phyloP scores from a whole-genome alignment of 2,113 vertebrate species.

The Donacobius atricapilla region DNA sequence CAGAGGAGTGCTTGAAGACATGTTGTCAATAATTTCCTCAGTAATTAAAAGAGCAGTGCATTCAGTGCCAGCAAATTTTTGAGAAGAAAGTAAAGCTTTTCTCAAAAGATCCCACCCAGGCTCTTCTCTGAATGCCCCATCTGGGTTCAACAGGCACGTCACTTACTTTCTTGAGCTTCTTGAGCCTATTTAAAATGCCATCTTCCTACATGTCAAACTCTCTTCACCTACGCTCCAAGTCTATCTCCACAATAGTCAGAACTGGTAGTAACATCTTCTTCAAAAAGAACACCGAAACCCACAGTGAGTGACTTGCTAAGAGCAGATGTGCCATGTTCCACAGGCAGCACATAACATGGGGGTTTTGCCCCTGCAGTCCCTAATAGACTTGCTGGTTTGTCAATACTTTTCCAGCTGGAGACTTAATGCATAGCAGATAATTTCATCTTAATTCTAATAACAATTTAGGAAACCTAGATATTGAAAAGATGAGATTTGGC shows the following conservation, averaged over 20 bases:
- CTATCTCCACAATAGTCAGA: not conserved
- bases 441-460: not conserved
- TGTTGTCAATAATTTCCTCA: not conserved
- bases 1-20: not conserved
- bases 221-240: not conserved
- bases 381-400: not conserved
- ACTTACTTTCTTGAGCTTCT: not conserved
- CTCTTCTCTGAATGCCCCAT: not conserved
- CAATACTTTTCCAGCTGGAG: not conserved
- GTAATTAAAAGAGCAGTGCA: not conserved
- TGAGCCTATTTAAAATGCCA: not conserved
- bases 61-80: not conserved
- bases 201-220: not conserved
- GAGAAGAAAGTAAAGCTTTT: not conserved
- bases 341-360: rapidly evolving
- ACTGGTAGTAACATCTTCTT: not conserved
- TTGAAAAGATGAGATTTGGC: not conserved
- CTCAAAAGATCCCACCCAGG: not conserved
- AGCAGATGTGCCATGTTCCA: not conserved
- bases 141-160: not conserved
- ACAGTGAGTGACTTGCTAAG: not conserved
- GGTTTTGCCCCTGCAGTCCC: not conserved
- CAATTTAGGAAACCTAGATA: not conserved
- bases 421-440: not conserved
- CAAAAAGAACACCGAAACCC: not conserved